phyloP scores from a whole-genome alignment of 2,888 invertebrate genomes.

The Cheilosia vernalis region DNA sequence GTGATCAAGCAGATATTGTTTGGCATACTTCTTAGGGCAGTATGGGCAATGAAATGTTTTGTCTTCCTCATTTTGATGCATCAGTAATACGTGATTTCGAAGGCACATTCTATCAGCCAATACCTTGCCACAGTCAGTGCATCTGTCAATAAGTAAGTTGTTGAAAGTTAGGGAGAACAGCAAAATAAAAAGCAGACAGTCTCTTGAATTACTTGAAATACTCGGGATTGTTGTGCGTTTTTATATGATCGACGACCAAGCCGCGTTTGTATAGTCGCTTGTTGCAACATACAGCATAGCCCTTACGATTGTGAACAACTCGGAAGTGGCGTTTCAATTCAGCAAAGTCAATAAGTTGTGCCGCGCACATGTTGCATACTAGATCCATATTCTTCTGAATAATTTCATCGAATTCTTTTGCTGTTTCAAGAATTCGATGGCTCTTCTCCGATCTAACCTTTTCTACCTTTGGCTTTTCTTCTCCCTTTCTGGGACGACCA shows the following conservation, averaged over 20 bases:
- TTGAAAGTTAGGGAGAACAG: not conserved
- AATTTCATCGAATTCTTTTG: conserved; percentile 74
- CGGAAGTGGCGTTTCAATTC: conserved; percentile 75
- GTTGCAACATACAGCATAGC: conserved; percentile 77
- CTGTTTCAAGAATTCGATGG: conserved; percentile 49
- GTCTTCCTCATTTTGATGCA: conserved; percentile 75
- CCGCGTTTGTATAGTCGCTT: conserved; percentile 76
- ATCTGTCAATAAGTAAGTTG: conserved; percentile 43
- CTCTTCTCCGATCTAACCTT: conserved; percentile 52
- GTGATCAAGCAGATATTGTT: conserved; percentile 75
- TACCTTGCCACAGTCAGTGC: conserved; percentile 72
- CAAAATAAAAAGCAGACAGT: not conserved
- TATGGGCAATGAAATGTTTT: conserved; percentile 73
- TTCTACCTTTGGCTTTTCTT: conserved; percentile 44
- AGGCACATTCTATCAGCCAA: conserved; percentile 76
- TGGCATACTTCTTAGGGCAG: conserved; percentile 76
- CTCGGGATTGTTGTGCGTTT: conserved; percentile 76
- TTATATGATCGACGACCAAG: conserved; percentile 76
- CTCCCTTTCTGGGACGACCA: conserved; percentile 46
- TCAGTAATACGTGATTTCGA: conserved; percentile 68
- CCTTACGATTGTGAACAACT: conserved; percentile 71
- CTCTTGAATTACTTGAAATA: conserved; percentile 75
- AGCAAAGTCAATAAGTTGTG: conserved; percentile 68
- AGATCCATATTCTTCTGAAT: conserved; percentile 76
- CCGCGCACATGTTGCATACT: conserved; percentile 75